Evolutionary conservation across 1,140 invertebrate genomes (phyloP).

Genomic region (Babylonia areolata): DNA sequence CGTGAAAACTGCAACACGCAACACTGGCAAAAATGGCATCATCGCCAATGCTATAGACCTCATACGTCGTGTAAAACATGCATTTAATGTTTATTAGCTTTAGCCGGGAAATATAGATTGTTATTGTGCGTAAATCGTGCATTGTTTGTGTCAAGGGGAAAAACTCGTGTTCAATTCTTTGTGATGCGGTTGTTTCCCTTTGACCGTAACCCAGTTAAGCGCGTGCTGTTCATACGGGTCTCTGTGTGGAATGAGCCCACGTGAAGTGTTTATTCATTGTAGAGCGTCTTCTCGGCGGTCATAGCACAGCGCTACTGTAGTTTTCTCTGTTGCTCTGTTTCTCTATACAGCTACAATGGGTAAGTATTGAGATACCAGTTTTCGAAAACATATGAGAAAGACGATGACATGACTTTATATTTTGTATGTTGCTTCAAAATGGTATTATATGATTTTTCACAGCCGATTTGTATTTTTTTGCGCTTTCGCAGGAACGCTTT

Average conservation of each 20-base stretch:
- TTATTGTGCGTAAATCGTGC: too few species aligned
- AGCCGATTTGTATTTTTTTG: conserved; percentile 40
- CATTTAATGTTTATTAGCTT: neutral
- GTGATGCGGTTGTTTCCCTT: conserved; percentile 31
- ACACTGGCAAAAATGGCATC: neutral
- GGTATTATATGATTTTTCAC: conserved; percentile 31
- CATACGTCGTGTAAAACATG: neutral
- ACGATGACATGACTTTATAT: conserved; percentile 35
- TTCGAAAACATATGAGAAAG: conserved; percentile 41
- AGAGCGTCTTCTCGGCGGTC: conserved; percentile 37
- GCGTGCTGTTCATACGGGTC: conserved; percentile 52
- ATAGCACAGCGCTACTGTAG: conserved; percentile 42
- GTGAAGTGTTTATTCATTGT: conserved; percentile 52
- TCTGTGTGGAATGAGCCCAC: conserved; percentile 48
- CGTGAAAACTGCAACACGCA: neutral
- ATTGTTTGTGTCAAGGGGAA: neutral
- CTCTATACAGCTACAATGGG: conserved; percentile 51
- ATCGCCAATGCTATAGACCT: neutral
- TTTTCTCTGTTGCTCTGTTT: conserved; percentile 37
- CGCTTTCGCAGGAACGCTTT: conserved; percentile 40
- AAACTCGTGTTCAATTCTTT: neutral
- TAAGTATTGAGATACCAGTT: conserved; percentile 39
- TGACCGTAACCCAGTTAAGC: conserved; percentile 11
- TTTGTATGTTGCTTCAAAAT: conserved; percentile 29
- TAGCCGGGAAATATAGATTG: too few species aligned